Evolutionary conservation across 2,888 invertebrate species (phyloP).

Genomic region (Siphlonurus alternatus): DNA sequence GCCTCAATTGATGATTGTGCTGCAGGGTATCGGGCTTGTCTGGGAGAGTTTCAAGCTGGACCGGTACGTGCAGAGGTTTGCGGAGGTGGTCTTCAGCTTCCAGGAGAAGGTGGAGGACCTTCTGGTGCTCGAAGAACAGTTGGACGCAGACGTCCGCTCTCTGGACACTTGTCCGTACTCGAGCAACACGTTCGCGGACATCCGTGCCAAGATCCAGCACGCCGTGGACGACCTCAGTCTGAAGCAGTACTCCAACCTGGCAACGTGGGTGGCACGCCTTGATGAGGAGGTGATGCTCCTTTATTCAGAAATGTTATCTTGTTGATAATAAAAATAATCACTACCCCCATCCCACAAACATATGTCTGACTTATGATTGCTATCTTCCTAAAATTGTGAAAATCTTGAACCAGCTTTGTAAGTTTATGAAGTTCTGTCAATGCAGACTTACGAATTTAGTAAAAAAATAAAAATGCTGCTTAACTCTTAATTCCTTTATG

Average conservation of each 20-base stretch:
- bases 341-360: no score
- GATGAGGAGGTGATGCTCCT: slow-evolving; percentile 70
- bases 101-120: slow-evolving; percentile 98
- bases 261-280: slow-evolving; percentile 87
- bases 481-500: no score
- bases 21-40: slow-evolving; percentile 71
- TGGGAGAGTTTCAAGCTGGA: slow-evolving; percentile 99
- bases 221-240: slow-evolving; percentile 94
- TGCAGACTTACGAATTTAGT: no score
- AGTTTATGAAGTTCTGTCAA: no score
- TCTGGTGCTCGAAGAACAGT: slow-evolving; percentile 85
- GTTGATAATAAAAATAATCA: no score
- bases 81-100: slow-evolving; percentile 88
- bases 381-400: no score
- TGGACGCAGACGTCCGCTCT: slow-evolving; percentile 89
- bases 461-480: no score
- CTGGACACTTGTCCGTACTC: slow-evolving; percentile 94
- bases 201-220: slow-evolving; percentile 87
- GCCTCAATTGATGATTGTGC: slow-evolving; percentile 10
- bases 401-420: no score
- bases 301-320: no score
- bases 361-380: no score
- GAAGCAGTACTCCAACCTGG: slow-evolving; percentile 93
- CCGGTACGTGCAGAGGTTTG: slow-evolving; percentile 88
- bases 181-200: slow-evolving; percentile 83